Evolutionary conservation across 2,113 vertebrate genomes (phyloP).

Genomic region (Brienomyrus longianalis): DNA sequence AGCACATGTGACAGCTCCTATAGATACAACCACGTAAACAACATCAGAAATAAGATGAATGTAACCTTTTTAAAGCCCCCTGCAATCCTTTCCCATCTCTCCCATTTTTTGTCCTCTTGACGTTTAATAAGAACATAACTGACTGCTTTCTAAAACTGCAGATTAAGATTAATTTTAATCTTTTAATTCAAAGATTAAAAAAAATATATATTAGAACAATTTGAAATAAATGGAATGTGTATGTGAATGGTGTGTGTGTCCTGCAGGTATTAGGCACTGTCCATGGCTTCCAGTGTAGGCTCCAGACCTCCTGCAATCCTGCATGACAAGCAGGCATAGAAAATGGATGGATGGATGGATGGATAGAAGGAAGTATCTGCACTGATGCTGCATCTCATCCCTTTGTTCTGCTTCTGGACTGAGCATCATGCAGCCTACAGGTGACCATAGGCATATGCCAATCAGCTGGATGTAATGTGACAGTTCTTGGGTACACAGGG

Average conservation of each 20-base stretch:
- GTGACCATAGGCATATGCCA: neutral
- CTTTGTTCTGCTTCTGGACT: neutral
- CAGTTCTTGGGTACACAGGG: neutral
- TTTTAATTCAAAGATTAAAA: neutral
- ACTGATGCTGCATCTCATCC: neutral
- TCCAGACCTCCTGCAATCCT: neutral
- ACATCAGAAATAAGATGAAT: neutral
- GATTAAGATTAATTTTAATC: too few species aligned
- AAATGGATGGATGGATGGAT: neutral
- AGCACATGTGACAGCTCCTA: conserved; percentile 4
- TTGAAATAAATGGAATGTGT: neutral
- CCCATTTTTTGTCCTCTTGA: neutral
- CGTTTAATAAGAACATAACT: neutral
- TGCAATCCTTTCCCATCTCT: neutral
- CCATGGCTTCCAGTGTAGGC: neutral
- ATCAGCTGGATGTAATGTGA: neutral
- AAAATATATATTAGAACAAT: neutral
- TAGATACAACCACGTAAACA: neutral
- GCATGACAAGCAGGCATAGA: neutral
- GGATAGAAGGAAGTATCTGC: neutral
- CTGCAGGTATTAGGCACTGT: neutral
- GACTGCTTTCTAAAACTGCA: neutral
- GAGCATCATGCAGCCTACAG: neutral
- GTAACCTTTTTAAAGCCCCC: neutral
- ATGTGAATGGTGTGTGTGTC: neutral